Percentiles rank a stretch among this genome's conserved stretches.
Conservation (phyloP, 2,888 invertebrate species). For the Leistus spinibarbis region DNA sequence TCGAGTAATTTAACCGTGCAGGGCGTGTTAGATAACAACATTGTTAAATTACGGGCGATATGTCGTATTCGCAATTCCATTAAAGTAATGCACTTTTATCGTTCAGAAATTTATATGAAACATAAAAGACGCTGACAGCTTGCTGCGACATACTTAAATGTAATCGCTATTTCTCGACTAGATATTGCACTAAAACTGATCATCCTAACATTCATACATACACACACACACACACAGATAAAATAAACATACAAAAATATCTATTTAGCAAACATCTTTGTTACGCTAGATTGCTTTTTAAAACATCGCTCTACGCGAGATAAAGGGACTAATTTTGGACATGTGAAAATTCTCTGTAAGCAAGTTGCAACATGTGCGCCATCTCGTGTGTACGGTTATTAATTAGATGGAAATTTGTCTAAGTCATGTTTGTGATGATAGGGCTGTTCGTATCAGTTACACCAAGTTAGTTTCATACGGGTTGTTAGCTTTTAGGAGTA, state of each 20-base stretch:
- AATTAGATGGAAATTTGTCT: background rate
- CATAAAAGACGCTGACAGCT: slow-evolving; percentile 28
- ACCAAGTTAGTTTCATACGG: no score
- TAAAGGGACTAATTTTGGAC: background rate
- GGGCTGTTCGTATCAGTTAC: no score
- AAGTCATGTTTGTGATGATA: background rate
- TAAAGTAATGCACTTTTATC: slow-evolving; percentile 34
- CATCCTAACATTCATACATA: background rate
- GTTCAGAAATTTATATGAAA: slow-evolving; percentile 24
- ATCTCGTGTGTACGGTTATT: background rate
- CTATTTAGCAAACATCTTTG: background rate
- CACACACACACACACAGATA: background rate
- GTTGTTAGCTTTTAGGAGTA: no score
- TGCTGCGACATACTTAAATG: slow-evolving; percentile 3
- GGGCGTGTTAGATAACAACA: background rate
- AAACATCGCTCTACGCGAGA: background rate
- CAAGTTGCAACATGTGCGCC: background rate
- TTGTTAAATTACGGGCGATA: slow-evolving; percentile 13
- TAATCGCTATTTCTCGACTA: slow-evolving; percentile 15
- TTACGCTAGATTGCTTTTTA: background rate
- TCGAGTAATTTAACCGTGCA: background rate
- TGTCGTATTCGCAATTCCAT: slow-evolving; percentile 23
- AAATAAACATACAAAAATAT: background rate
- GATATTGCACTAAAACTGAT: slow-evolving; percentile 23
- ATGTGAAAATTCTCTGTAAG: background rate